Conservation (phyloP, 2,113 vertebrate genomes). For the Thymallus thymallus region DNA sequence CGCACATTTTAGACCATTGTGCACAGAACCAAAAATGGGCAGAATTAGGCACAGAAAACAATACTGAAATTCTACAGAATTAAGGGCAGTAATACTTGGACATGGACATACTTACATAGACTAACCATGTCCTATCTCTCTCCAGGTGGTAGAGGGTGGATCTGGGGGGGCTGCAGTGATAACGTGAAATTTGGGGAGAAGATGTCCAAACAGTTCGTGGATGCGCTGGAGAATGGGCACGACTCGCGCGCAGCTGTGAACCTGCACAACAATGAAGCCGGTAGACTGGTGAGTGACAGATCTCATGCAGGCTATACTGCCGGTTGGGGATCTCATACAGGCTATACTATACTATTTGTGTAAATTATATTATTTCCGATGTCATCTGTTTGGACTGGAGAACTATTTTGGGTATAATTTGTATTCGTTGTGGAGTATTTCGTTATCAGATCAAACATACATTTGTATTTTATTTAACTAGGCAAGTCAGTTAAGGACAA, state of each 20-base stretch:
- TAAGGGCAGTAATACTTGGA: too few relatives aligned
- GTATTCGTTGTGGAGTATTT: not conserved
- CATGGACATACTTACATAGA: too few relatives aligned
- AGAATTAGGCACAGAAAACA: not conserved
- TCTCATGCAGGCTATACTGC: not conserved
- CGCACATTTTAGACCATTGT: too few relatives aligned
- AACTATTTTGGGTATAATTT: not conserved
- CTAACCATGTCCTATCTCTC: not conserved
- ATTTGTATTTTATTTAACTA: too few relatives aligned
- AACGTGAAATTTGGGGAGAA: constrained; percentile 92
- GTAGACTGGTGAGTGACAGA: constrained; percentile 82
- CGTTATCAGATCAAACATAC: not conserved
- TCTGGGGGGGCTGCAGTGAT: constrained; percentile 98
- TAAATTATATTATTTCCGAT: not conserved
- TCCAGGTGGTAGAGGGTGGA: constrained; percentile 91
- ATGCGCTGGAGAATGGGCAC: constrained; percentile 88
- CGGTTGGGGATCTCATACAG: too few relatives aligned
- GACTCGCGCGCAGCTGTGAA: constrained; percentile 91
- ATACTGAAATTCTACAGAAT: not conserved
- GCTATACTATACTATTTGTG: not conserved
- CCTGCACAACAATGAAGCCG: constrained; percentile 93
- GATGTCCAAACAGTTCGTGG: constrained; percentile 92
- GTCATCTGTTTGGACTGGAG: not conserved
- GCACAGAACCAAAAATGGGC: not conserved
- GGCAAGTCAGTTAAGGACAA: too few relatives aligned